Evolutionary conservation across 2,113 vertebrate species (phyloP).

Genomic region (Salvator merianae): DNA sequence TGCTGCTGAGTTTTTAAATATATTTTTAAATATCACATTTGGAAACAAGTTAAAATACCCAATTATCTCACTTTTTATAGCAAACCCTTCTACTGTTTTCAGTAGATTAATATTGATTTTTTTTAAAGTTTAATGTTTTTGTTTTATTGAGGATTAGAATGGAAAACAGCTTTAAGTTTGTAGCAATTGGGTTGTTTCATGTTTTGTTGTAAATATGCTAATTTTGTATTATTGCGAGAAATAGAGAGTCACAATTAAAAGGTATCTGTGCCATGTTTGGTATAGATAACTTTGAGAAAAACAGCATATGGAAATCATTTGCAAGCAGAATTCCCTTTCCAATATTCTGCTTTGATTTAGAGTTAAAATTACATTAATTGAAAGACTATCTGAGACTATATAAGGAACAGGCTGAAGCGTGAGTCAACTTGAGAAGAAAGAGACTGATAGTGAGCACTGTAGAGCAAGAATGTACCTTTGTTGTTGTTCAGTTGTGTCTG

Average conservation of each 20-base stretch:
- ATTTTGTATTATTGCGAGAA: background rate
- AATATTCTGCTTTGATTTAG: background rate
- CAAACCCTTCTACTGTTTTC: background rate
- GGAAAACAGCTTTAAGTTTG: background rate
- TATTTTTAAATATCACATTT: background rate
- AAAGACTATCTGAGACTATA: too few species aligned
- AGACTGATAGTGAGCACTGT: too few species aligned
- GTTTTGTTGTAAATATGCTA: background rate
- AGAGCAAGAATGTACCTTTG: too few species aligned
- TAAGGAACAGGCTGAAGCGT: too few species aligned
- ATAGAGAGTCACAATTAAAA: background rate
- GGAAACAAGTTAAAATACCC: background rate
- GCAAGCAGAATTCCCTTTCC: background rate
- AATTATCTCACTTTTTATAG: background rate
- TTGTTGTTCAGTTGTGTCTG: too few species aligned
- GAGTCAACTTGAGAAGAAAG: too few species aligned
- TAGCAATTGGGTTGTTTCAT: background rate
- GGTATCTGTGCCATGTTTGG: background rate
- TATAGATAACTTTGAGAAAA: background rate
- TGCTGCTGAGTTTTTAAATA: too few species aligned
- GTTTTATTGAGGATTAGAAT: background rate
- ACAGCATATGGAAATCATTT: background rate
- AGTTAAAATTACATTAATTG: too few species aligned
- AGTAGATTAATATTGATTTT: background rate
- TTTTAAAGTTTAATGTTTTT: background rate